Evolutionary conservation across 2,113 vertebrate species (phyloP).

Genomic region (Tachycineta bicolor): DNA sequence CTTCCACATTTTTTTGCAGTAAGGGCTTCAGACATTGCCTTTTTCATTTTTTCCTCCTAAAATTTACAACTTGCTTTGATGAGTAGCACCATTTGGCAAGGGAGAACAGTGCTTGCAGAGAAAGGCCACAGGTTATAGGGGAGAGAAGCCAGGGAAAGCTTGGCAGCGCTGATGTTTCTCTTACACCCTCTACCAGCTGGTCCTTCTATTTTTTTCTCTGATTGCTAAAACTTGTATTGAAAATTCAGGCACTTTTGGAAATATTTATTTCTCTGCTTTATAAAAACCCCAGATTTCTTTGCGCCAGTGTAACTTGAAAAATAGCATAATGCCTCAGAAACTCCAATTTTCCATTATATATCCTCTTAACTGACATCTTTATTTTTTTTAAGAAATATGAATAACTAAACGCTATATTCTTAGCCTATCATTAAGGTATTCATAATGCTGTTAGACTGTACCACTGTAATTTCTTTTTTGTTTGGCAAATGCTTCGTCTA

Average conservation of each 20-base stretch:
- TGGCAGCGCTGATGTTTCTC: not conserved
- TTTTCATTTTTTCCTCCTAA: not conserved
- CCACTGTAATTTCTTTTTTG: not conserved
- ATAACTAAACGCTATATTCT: not conserved
- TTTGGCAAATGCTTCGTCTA: not conserved
- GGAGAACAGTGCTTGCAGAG: not conserved
- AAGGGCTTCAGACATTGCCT: not conserved
- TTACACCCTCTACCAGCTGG: not conserved
- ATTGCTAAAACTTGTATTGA: not conserved
- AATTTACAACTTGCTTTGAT: not conserved
- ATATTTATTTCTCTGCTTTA: not conserved
- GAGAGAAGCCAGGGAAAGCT: not conserved
- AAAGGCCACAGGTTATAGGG: not conserved
- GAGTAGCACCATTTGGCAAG: not conserved
- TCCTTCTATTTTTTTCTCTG: not conserved
- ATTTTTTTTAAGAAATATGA: not conserved
- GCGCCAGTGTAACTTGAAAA: not conserved
- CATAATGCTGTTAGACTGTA: not conserved
- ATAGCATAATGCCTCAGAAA: not conserved
- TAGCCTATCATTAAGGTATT: not conserved
- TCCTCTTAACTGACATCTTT: not conserved
- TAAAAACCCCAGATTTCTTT: not conserved
- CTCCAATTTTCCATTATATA: not conserved
- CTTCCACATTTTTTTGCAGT: not conserved
- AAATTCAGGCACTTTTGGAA: not conserved